Conservation (phyloP, 2,797 vertebrate species). For the Benthosema pterotum region DNA sequence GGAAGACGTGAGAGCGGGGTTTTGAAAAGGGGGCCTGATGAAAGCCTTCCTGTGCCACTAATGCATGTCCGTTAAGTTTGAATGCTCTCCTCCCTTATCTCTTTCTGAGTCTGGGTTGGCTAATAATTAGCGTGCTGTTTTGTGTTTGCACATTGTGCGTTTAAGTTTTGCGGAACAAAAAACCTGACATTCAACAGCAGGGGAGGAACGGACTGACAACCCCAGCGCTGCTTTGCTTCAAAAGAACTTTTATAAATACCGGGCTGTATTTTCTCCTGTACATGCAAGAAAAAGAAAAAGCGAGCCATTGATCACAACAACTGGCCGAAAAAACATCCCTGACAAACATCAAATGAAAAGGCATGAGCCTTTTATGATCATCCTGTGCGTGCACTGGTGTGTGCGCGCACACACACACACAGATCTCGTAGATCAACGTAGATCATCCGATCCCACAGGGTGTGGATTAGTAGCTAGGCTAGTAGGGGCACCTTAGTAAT, state of each 20-base stretch:
- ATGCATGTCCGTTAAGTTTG: conserved; percentile 76
- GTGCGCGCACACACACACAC: too few species aligned
- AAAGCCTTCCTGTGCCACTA: conserved; percentile 73
- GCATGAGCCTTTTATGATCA: conserved; percentile 58
- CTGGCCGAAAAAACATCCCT: conserved; percentile 59
- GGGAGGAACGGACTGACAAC: conserved; percentile 30
- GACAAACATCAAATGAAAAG: conserved; percentile 64
- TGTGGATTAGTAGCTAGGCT: too few species aligned
- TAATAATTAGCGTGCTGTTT: conserved; percentile 47
- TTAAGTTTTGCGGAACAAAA: conserved; percentile 41
- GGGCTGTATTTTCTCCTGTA: conserved; percentile 41
- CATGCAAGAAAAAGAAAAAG: conserved; percentile 28
- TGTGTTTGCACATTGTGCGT: conserved; percentile 25
- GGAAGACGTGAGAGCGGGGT: conserved; percentile 66
- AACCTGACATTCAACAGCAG: conserved; percentile 24
- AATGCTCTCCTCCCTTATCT: conserved; percentile 55
- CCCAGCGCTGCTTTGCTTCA: conserved; percentile 42
- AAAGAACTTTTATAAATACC: conserved; percentile 54
- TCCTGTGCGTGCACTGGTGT: too few species aligned
- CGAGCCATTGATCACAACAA: conserved; percentile 48
- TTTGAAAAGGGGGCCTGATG: conserved; percentile 75
- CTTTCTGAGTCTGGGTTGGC: conserved; percentile 49
- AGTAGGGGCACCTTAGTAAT: too few species aligned
- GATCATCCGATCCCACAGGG: too few species aligned
- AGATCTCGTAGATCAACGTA: too few species aligned